Conservation (phyloP, 1,140 invertebrate species). For the Muscidifurax raptorellus region DNA sequence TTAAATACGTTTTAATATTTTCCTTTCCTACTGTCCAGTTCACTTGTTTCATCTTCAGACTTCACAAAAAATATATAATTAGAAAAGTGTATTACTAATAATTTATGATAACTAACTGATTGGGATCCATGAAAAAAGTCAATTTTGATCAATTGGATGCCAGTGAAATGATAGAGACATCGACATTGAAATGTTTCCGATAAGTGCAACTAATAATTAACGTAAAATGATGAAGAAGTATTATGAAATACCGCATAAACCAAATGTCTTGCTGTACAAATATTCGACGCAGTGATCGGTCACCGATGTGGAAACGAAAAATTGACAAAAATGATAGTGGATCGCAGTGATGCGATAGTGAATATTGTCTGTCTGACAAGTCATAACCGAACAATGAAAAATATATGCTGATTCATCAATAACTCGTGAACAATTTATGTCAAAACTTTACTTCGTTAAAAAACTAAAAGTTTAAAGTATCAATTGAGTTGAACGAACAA, state of each 20-base stretch:
- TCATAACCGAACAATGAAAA: conserved; percentile 12
- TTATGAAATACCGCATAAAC: conserved; percentile 20
- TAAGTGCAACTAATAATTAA: not conserved
- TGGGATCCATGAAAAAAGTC: not conserved
- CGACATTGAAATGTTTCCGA: conserved; percentile 9
- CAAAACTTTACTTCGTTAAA: not conserved
- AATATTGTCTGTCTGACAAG: conserved; percentile 5
- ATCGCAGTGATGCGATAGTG: conserved; percentile 17
- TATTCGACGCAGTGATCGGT: not conserved
- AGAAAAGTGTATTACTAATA: not conserved
- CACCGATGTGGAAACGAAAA: not conserved
- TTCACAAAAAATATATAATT: not conserved
- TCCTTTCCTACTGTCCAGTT: not conserved
- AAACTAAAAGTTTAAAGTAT: not conserved
- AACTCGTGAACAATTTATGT: not conserved
- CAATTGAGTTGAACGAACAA: not conserved
- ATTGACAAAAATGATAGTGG: conserved; percentile 23
- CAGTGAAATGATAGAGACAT: conserved; percentile 15
- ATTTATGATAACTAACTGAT: not conserved
- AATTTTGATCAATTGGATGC: not conserved
- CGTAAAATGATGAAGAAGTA: conserved; percentile 5
- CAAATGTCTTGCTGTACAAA: conserved; percentile 26
- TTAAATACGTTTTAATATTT: too few relatives aligned
- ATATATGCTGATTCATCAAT: not conserved
- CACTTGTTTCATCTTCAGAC: not conserved